A percentile compares a stretch with the other conserved stretches of the same genome.
Evolutionary conservation across 1,140 invertebrate species (phyloP).

Genomic region (Ceratosolen fusciceps): DNA sequence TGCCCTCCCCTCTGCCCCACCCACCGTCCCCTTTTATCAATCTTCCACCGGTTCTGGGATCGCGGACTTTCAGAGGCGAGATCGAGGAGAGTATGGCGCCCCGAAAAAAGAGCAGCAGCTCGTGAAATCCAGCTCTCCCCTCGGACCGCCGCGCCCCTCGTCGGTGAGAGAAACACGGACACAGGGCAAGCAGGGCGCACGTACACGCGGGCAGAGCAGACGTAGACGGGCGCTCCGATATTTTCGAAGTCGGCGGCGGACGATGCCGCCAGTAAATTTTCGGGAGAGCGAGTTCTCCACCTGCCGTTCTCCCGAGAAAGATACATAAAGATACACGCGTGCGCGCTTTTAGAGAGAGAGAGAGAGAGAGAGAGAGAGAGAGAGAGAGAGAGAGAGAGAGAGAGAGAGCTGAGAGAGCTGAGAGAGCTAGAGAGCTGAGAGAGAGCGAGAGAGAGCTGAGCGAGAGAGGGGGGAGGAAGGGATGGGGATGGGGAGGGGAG

Average conservation of each 20-base stretch:
- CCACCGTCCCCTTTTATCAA: background rate
- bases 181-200: no score
- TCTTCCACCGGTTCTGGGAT: background rate
- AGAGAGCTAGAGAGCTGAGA: no score
- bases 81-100: slow-evolving; percentile 28
- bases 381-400: no score
- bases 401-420: no score
- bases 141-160: background rate
- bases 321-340: slow-evolving; percentile 42
- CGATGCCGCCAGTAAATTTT: slow-evolving; percentile 47
- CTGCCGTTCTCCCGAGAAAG: slow-evolving; percentile 40
- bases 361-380: no score
- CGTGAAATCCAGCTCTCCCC: slow-evolving; percentile 9
- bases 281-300: slow-evolving; percentile 35
- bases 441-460: no score
- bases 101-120: slow-evolving; percentile 13
- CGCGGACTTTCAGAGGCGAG: background rate
- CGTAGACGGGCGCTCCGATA: background rate
- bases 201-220: no score
- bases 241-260: slow-evolving; percentile 13
- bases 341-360: no score
- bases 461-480: no score
- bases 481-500: no score
- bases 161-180: no score
- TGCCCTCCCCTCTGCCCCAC: background rate